Evolutionary conservation across 2,888 invertebrate species (phyloP), one percentile per base, ranked within the genome.

Genomic region (Urechis unicinctus): DNA sequence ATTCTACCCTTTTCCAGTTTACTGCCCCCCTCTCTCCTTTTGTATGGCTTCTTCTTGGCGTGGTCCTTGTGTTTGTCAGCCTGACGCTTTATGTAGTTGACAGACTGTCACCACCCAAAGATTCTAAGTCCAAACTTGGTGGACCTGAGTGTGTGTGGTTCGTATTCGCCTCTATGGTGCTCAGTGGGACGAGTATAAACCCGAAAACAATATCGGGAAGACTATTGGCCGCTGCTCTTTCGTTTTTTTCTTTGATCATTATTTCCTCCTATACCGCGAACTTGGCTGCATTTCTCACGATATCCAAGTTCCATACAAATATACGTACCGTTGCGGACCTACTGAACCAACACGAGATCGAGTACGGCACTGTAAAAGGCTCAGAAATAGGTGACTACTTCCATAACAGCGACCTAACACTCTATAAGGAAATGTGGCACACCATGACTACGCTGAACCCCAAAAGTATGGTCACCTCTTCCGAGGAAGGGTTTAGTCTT

Each of bases 141-240:
- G 67, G 71, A 25, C 60, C 68, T 28, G 73, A 74, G 55, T 68
- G 71, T 57, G 68, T 71, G 53, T 73, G 74, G 74, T 74, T 75
- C 57, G 71, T 73, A 28, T 71, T 73, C 55, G 72, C 72, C 0
- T 70, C 73, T 2, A 60, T 74, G 52, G 63, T 75, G 13, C 26
- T 87, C 85, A 67, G 88, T 90, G 88, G 79, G 80, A 6, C 88
- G 74, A 58, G 55, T 30, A 41, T 53, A 25, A 43, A 41, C 24
- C 58, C 58, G 2, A 21, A 50, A 6, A 56, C 58, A 17, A 29
- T 58, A 21, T 50, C 58, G 3, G 75, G 75, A 1, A 64, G 73
- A 24, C 72, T 76, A 28, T 59, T 77, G 21, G 71, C 73, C 2
- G 70, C 70, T n/a, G 69, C 73, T n/a, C 71, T 75, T 69, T 74